Base-by-base conservation (phyloP, 2,113 vertebrate genomes). In the Gracilinanus agilis region DNA sequence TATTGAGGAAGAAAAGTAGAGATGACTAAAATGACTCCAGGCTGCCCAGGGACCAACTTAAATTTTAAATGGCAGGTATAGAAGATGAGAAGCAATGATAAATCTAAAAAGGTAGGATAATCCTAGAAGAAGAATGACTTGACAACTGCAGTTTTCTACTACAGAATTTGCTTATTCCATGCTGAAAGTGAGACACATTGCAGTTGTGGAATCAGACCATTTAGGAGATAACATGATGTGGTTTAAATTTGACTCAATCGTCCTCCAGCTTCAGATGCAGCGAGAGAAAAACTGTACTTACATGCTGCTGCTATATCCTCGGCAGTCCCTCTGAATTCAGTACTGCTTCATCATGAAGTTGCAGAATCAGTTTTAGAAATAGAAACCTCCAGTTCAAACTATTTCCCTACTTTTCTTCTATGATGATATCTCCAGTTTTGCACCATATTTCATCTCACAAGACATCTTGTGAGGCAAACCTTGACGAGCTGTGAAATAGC, bases 291-390 rank as follows among this genome's bases (percentile, higher is more conserved):
- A 44, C 25, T 2, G n/a, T 1, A 1, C 53, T 24, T n/a, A 0
- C 40, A 29, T 89, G 0, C 29, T 1, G 9, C 12, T 8, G 44
- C 88, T 93, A 23, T 75, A 23, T 75, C 89, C 92, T 90, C 91
- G 92, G n/a, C 58, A 89, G 94, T 75, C 89, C 55, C 12, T 44
- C 56, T 25, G 90, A 53, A 29, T 93, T n/a, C 90, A 13, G 3
- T 27, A 88, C 91, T 16, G 54, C 90, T 90, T 49, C 27, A 29
- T 27, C 53, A 16, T 40, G 19, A 92, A 24, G n/a, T 34, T 93
- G 44, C 92, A 91, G 75, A 90, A 27, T n/a, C 49, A 9, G 7
- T 34, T 90, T 94, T 61, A 93, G 91, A 93, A 94, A 94, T 9
- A 91, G 55, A 83, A 91, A 23, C 92, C 3, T 12, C 40, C 54